phyloP scores from a whole-genome alignment of 2,113 vertebrate genomes.

The Daphoenositta chrysoptera region DNA sequence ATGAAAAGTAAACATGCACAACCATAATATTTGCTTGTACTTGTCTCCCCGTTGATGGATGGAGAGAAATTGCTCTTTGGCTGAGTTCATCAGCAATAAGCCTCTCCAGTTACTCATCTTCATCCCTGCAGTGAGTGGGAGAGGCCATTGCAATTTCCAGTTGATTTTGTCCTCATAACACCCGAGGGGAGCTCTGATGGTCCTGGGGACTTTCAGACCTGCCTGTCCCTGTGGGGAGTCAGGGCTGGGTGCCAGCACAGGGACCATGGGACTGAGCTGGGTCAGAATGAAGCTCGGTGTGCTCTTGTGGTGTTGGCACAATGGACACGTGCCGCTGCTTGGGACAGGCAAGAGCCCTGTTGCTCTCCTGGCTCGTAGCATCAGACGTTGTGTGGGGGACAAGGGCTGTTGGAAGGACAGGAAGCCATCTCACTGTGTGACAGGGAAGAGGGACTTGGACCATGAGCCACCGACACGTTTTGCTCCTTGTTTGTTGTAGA shows the following conservation, averaged over 20 bases:
- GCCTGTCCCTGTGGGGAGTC: not conserved
- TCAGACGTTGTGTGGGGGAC: rapidly evolving
- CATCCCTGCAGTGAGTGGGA: not conserved
- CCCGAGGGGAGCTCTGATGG: not conserved
- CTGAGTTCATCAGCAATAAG: slow-evolving; percentile 1
- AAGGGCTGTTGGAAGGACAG: not conserved
- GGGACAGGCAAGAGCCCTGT: not conserved
- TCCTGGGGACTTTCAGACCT: not conserved
- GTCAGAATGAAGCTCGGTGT: not conserved
- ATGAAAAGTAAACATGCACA: slow-evolving; percentile 47
- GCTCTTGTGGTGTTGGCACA: not conserved
- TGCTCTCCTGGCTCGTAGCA: not conserved
- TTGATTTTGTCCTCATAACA: not conserved
- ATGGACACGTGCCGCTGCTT: not conserved
- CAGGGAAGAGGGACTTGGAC: not conserved
- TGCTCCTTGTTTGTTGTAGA: not conserved
- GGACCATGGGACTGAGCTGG: not conserved
- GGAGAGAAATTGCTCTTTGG: slow-evolving; percentile 8
- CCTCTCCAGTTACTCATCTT: slow-evolving; percentile 4
- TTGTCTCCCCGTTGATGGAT: slow-evolving; percentile 42
- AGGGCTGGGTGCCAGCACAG: not conserved
- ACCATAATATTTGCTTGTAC: slow-evolving; percentile 54
- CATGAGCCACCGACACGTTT: not conserved
- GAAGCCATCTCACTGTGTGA: not conserved
- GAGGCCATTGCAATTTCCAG: not conserved